A percentile compares a stretch with the other conserved stretches of the same genome.
Evolutionary conservation across 2,888 invertebrate genomes (phyloP).

Genomic region (Hirudinaria manillensis): DNA sequence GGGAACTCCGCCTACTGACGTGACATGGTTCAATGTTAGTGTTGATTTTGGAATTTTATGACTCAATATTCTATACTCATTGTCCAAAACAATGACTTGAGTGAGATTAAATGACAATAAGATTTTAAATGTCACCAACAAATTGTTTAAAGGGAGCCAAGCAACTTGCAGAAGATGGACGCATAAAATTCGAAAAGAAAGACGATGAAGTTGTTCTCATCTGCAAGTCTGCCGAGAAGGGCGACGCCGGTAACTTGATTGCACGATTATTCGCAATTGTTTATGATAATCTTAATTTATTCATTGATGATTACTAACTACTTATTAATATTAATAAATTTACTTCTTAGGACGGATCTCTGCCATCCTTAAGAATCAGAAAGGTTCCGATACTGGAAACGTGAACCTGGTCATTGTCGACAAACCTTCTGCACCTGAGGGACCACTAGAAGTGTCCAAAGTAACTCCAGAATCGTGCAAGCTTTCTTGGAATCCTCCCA

Average conservation of each 20-base stretch:
- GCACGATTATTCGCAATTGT: too few relatives aligned
- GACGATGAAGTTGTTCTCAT: slow-evolving; percentile 47
- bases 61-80: background rate
- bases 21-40: slow-evolving; percentile 73
- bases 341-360: slow-evolving; percentile 68
- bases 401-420: slow-evolving; percentile 68
- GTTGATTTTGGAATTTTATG: background rate
- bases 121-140: background rate
- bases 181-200: slow-evolving; percentile 67
- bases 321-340: background rate
- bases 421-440: slow-evolving; percentile 75
- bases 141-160: slow-evolving; percentile 65
- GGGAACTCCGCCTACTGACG: slow-evolving; percentile 67
- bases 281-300: background rate
- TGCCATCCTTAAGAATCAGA: slow-evolving; percentile 78
- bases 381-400: slow-evolving; percentile 83
- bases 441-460: slow-evolving; percentile 83
- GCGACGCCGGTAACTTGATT: slow-evolving; percentile 71
- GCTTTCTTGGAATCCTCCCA: slow-evolving; percentile 61
- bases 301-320: background rate
- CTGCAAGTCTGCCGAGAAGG: slow-evolving; percentile 73
- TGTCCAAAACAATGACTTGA: too few relatives aligned
- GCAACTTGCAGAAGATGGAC: slow-evolving; percentile 67
- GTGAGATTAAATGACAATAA: background rate
- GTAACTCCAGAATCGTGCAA: slow-evolving; percentile 92